Conservation (phyloP, 2,888 invertebrate species). For the Pammene fasciana region DNA sequence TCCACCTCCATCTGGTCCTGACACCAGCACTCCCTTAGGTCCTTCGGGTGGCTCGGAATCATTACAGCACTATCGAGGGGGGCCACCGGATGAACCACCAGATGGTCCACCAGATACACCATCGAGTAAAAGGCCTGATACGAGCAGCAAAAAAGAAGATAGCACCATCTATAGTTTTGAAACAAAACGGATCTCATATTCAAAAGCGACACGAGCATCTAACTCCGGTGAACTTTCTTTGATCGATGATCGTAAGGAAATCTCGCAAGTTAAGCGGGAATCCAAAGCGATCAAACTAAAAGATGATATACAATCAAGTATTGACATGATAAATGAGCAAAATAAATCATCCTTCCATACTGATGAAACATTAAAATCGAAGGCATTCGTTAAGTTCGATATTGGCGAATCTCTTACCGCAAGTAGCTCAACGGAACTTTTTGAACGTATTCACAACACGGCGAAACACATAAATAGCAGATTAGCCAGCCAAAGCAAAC, state of each 20-base stretch:
- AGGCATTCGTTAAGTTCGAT: background rate
- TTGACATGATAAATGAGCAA: background rate
- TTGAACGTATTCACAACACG: conserved; percentile 23
- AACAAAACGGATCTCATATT: background rate
- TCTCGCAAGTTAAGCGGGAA: background rate
- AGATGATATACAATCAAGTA: background rate
- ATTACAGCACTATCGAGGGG: background rate
- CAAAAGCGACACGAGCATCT: background rate
- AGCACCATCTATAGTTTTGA: background rate
- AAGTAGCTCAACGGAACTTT: conserved; percentile 22
- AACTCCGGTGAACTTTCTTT: background rate
- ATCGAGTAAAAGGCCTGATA: background rate
- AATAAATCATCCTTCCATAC: background rate
- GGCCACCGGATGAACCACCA: background rate
- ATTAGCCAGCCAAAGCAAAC: background rate
- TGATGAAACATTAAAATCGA: background rate
- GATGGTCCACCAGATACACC: background rate
- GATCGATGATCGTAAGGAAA: conserved; percentile 1
- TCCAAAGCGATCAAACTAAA: background rate
- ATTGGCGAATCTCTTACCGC: background rate
- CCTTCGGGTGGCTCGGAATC: conserved; percentile 3
- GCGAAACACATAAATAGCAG: background rate
- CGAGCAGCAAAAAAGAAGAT: background rate
- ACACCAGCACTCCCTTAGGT: background rate
- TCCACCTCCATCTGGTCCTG: conserved; percentile 15